Percentiles rank a stretch among this genome's conserved stretches.
Evolutionary conservation across 2,888 invertebrate species (phyloP).

Genomic region (Coenonympha arcania): DNA sequence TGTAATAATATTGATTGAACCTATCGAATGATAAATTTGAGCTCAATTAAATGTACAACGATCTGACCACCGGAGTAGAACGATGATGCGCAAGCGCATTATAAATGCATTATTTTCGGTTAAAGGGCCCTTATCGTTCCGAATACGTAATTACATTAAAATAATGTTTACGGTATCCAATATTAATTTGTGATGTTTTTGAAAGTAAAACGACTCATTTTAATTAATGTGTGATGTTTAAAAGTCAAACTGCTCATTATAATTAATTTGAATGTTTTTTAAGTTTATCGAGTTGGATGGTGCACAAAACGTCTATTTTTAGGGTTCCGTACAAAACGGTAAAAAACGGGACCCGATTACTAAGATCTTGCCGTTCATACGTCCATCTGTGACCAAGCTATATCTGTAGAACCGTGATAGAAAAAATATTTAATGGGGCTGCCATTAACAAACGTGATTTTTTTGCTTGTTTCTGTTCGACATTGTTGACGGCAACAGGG

Average conservation of each 20-base stretch:
- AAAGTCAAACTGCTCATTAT: conserved; percentile 47
- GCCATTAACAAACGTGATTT: too few species aligned
- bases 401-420: too few species aligned
- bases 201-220: conserved; percentile 34
- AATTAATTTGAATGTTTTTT: conserved; percentile 38
- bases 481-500: too few species aligned
- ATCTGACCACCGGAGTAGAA: conserved; percentile 43
- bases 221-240: background rate
- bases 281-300: conserved; percentile 19
- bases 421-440: too few species aligned
- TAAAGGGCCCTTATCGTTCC: conserved; percentile 11
- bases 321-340: background rate
- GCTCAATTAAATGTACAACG: conserved; percentile 30
- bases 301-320: conserved; percentile 8
- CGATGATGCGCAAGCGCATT: conserved; percentile 39
- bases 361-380: too few species aligned
- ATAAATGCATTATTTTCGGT: conserved; percentile 31
- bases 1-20: background rate
- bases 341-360: too few species aligned
- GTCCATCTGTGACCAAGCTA: too few species aligned
- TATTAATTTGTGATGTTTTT: conserved; percentile 52
- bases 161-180: conserved; percentile 41
- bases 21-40: conserved; percentile 29
- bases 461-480: too few species aligned
- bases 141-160: conserved; percentile 39